Conservation (phyloP, 2,888 invertebrate species). For the Rhogogaster chlorosoma region DNA sequence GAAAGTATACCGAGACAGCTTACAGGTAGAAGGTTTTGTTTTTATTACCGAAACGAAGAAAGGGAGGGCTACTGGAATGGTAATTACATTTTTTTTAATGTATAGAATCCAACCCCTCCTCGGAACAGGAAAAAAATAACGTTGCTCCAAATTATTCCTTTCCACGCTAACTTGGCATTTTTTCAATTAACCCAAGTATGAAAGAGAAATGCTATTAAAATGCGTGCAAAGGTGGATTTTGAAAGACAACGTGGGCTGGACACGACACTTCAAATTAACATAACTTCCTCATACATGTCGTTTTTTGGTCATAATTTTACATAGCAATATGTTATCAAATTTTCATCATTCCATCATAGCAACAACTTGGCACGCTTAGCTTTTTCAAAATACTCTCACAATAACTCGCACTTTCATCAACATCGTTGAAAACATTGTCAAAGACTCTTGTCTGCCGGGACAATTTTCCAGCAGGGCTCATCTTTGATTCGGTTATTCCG, state of each 20-base stretch:
- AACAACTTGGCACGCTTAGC: not conserved
- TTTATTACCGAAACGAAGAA: not conserved
- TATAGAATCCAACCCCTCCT: not conserved
- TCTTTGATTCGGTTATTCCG: not conserved
- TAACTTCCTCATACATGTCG: not conserved
- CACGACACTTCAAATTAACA: conserved; percentile 8
- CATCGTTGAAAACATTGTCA: not conserved
- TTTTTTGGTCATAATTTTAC: not conserved
- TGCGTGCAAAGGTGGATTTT: not conserved
- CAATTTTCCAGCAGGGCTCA: not conserved
- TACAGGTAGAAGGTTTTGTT: not conserved
- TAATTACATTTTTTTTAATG: not conserved
- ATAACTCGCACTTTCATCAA: not conserved
- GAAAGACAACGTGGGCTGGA: not conserved
- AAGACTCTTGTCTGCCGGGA: not conserved
- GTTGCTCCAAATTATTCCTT: not conserved
- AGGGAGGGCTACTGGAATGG: not conserved
- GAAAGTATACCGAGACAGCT: not conserved
- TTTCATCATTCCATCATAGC: not conserved
- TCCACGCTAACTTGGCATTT: not conserved
- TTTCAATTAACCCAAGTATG: not conserved
- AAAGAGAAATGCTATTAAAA: not conserved
- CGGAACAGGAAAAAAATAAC: not conserved
- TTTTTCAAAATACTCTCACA: not conserved
- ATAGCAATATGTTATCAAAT: not conserved